Evolutionary conservation across 92 coral and sea anemone genomes (phyloP).

Genomic region (Palythoa heliodiscus): DNA sequence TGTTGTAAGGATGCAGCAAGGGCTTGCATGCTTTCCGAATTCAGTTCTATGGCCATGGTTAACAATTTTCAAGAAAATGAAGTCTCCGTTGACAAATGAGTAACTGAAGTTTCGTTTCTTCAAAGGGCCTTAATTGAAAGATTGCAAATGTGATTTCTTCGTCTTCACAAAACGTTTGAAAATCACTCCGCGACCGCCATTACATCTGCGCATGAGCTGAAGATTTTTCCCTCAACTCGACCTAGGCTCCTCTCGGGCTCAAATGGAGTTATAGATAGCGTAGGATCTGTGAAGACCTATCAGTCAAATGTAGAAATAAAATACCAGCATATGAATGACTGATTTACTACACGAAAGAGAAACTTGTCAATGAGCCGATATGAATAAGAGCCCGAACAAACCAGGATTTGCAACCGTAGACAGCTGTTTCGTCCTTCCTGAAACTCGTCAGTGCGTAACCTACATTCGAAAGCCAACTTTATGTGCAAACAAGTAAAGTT

Average conservation of each 20-base stretch:
- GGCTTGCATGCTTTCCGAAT: constrained; percentile 65
- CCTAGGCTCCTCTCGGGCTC: constrained; percentile 36
- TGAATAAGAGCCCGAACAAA: too few species aligned
- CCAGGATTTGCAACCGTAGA: too few species aligned
- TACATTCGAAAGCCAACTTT: too few species aligned
- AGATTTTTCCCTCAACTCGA: constrained; percentile 22
- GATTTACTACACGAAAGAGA: too few species aligned
- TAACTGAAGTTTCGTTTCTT: neutral
- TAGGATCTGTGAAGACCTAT: too few species aligned
- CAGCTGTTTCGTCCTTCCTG: too few species aligned
- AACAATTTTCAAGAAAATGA: neutral
- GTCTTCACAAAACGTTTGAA: neutral
- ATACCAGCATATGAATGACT: too few species aligned
- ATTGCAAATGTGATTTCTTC: neutral
- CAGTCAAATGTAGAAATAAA: too few species aligned
- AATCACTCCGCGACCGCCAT: constrained; percentile 40
- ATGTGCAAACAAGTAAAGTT: too few species aligned
- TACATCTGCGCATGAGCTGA: constrained; percentile 42
- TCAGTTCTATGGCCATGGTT: constrained; percentile 50
- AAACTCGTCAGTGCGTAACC: too few species aligned
- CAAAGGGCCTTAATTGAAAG: neutral
- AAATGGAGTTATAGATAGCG: neutral
- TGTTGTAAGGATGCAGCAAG: constrained; percentile 75
- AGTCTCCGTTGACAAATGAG: neutral
- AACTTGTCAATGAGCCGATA: too few species aligned